These are phyloP conservation scores for Epinotia ramella DNA, from an alignment of 2,888 invertebrate genomes.

Conservation along the genomic window DNA sequence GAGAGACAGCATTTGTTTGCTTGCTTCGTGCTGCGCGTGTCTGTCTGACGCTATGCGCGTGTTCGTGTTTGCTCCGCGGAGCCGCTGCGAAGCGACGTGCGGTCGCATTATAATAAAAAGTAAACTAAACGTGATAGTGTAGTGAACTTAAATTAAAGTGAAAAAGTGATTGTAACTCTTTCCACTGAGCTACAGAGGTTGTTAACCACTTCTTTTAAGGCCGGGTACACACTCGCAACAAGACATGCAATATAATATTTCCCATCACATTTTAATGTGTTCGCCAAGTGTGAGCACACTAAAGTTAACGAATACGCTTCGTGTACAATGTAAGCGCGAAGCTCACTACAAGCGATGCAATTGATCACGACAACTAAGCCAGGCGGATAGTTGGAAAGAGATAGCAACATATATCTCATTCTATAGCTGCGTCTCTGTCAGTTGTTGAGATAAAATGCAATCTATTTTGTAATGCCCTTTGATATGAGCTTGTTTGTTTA, in stretches of 20 bases:
- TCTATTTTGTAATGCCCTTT: neutral
- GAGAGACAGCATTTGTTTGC: constrained; percentile 65
- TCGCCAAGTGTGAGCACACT: too few species aligned
- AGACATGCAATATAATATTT: neutral
- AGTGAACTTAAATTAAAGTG: neutral
- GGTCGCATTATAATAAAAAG: neutral
- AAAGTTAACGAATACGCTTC: too few species aligned
- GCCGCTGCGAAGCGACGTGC: constrained; percentile 62
- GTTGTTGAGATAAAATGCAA: neutral
- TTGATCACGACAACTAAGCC: too few species aligned
- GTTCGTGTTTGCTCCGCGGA: constrained; percentile 65
- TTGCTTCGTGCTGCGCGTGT: constrained; percentile 76
- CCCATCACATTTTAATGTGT: too few species aligned
- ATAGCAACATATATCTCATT: neutral
- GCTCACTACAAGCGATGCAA: too few species aligned
- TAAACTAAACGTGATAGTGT: neutral
- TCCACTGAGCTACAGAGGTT: neutral
- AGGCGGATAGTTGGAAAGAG: neutral
- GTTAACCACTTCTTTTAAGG: neutral
- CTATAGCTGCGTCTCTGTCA: neutral
- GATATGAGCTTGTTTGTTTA: neutral
- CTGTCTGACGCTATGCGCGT: constrained; percentile 77
- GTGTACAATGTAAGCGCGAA: too few species aligned
- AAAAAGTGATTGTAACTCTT: neutral
- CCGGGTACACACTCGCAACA: neutral